These are phyloP conservation scores for Pangasianodon gigas DNA, from an alignment of 2,113 vertebrate genomes.

Conservation along the genomic window DNA sequence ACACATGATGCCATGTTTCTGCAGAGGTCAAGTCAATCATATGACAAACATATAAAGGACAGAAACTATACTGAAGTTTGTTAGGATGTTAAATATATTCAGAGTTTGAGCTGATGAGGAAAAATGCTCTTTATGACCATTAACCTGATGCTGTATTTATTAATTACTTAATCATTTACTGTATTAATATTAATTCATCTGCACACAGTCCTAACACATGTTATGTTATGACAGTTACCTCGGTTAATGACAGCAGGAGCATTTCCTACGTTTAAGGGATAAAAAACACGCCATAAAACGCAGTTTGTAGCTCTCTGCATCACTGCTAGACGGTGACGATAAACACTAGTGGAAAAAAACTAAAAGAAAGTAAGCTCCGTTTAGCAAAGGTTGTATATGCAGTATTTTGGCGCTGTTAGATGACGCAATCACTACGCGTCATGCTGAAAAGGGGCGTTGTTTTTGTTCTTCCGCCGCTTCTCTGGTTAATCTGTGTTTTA, in stretches of 20 bases:
- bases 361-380: background rate
- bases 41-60: background rate
- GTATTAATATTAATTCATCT: background rate
- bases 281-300: background rate
- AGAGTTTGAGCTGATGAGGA: background rate
- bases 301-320: conserved; percentile 46
- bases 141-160: background rate
- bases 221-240: conserved; percentile 33
- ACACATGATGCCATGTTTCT: background rate
- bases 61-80: background rate
- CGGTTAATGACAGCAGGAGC: background rate
- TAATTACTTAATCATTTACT: no score
- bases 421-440: conserved; percentile 30
- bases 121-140: background rate
- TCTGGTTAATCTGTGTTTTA: background rate
- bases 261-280: conserved; percentile 33
- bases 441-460: background rate
- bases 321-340: conserved; percentile 44
- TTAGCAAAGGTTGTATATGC: conserved; percentile 3
- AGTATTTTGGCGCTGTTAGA: background rate
- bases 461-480: background rate
- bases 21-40: background rate
- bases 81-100: background rate
- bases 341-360: background rate
- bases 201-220: background rate